A percentile compares a stretch with the other conserved stretches of the same genome.
Evolutionary conservation across 2,113 vertebrate species (phyloP).

Genomic region (Aix galericulata): DNA sequence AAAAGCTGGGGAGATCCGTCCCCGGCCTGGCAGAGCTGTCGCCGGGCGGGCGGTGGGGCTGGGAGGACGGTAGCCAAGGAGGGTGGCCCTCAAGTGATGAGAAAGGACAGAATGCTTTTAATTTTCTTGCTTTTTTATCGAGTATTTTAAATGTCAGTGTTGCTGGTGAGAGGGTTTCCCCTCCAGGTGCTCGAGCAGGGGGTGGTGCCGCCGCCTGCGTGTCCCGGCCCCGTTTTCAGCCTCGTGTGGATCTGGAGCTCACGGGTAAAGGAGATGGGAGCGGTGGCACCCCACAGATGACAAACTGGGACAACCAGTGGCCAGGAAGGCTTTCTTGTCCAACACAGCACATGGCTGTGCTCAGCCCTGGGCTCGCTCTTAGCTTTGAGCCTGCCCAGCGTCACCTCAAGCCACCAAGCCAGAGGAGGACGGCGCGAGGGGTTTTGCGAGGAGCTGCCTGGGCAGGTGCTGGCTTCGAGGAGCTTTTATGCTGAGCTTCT

Average conservation of each 20-base stretch:
- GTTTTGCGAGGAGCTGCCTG: not conserved
- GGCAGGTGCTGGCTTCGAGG: not conserved
- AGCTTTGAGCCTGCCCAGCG: too few species aligned
- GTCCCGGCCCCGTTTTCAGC: too few species aligned
- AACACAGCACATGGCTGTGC: too few species aligned
- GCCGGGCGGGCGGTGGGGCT: not conserved
- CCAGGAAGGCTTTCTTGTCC: too few species aligned
- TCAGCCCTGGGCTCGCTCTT: rapidly evolving
- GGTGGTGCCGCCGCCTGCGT: not conserved
- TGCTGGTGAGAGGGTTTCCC: not conserved
- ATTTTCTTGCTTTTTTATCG: not conserved
- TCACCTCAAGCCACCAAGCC: not conserved
- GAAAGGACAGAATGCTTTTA: not conserved
- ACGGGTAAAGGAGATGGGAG: too few species aligned
- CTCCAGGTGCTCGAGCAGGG: not conserved
- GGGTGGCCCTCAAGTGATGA: too few species aligned
- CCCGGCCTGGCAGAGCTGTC: not conserved
- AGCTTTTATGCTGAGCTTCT: not conserved
- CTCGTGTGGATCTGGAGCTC: too few species aligned
- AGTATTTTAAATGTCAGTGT: not conserved
- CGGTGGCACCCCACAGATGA: too few species aligned
- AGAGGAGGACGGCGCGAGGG: not conserved
- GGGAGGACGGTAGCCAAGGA: not conserved
- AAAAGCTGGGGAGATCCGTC: not conserved
- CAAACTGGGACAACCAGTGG: too few species aligned